Percentiles rank a stretch among this genome's conserved stretches.
Evolutionary conservation across 2,797 vertebrate species (phyloP).

Genomic region (Lindbergichthys nudifrons): DNA sequence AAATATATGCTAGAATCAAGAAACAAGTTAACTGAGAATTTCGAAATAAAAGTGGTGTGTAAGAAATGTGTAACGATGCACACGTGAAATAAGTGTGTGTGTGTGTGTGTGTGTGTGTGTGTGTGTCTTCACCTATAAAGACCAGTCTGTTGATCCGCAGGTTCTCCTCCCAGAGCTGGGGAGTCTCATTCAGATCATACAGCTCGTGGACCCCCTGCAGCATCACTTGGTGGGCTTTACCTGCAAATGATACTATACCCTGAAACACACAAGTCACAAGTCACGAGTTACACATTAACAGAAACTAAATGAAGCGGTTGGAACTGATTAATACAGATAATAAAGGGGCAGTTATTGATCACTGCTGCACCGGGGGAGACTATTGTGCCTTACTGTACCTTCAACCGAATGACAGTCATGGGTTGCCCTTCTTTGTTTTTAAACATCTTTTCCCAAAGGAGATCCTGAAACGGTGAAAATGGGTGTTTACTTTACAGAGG

Average conservation of each 20-base stretch:
- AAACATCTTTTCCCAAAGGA: slow-evolving; percentile 94
- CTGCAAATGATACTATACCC: slow-evolving; percentile 92
- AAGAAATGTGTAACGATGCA: not conserved
- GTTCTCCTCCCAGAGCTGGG: slow-evolving; percentile 87
- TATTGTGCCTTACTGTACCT: slow-evolving; percentile 82
- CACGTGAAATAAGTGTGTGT: slow-evolving; percentile 3
- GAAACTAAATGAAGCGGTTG: slow-evolving; percentile 22
- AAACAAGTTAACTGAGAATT: not conserved
- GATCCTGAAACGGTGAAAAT: slow-evolving; percentile 83
- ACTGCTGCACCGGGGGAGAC: slow-evolving; percentile 16
- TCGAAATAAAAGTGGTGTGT: too few relatives aligned
- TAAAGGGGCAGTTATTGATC: slow-evolving; percentile 52
- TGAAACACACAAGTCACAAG: slow-evolving; percentile 72
- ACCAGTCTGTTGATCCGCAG: slow-evolving; percentile 90
- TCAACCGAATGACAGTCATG: slow-evolving; percentile 94
- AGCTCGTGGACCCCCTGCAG: slow-evolving; percentile 96
- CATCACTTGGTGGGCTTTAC: slow-evolving; percentile 91
- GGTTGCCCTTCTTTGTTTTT: slow-evolving; percentile 85
- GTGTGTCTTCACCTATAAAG: slow-evolving; percentile 89
- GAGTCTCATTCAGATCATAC: slow-evolving; percentile 94
- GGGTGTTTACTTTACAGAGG: slow-evolving; percentile 55
- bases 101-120: slow-evolving; percentile 14
- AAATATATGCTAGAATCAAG: not conserved
- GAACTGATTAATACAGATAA: slow-evolving; percentile 51
- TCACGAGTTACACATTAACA: slow-evolving; percentile 69